These are phyloP conservation scores for Spisula subtruncata DNA, from an alignment of 2,888 invertebrate species.

Conservation along the genomic window DNA sequence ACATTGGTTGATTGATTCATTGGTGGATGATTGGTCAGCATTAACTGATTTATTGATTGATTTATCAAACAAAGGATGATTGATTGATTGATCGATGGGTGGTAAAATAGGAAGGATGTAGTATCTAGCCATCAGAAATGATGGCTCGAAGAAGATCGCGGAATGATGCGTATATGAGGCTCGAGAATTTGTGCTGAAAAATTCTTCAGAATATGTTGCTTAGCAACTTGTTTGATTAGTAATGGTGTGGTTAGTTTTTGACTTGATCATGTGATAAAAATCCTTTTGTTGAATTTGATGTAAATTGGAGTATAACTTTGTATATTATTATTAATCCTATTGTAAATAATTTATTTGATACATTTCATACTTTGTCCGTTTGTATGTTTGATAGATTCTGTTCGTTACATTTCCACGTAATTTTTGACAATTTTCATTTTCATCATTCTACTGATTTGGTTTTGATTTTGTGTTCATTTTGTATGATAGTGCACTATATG, in stretches of 20 bases:
- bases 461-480: neutral
- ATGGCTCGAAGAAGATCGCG: neutral
- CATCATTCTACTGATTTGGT: neutral
- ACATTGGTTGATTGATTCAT: neutral
- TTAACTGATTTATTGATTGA: neutral
- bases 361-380: neutral
- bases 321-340: neutral
- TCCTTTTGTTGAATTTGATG: neutral
- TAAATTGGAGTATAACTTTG: conserved; percentile 23
- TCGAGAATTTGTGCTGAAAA: neutral
- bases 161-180: neutral
- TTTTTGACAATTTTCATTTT: conserved; percentile 14
- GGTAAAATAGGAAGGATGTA: neutral
- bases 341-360: conserved; percentile 7
- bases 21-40: neutral
- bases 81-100: neutral
- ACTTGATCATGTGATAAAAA: conserved; percentile 13
- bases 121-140: neutral
- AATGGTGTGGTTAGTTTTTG: neutral
- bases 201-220: neutral
- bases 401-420: conserved; percentile 3
- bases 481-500: neutral
- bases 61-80: neutral
- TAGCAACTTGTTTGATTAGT: neutral
- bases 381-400: neutral